These are phyloP conservation scores for Deroptyus accipitrinus DNA, from an alignment of 2,113 vertebrate species.

Conservation along the genomic window DNA sequence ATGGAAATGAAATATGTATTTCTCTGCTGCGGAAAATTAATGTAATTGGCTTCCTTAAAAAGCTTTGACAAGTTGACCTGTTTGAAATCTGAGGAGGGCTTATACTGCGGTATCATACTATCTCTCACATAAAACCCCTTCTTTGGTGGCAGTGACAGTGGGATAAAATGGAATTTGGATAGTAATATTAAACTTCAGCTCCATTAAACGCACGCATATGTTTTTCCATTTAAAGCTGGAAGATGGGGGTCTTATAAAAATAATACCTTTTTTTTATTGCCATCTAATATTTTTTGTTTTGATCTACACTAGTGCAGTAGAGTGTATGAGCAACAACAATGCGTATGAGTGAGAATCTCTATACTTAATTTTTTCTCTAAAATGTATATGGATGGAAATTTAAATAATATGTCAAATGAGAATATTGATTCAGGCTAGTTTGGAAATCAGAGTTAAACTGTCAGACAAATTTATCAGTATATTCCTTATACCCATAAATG, in stretches of 20 bases:
- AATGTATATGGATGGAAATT: not conserved
- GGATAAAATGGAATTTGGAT: constrained; percentile 75
- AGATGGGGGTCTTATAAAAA: constrained; percentile 40
- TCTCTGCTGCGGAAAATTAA: constrained; percentile 89
- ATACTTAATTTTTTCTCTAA: not conserved
- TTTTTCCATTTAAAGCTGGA: constrained; percentile 56
- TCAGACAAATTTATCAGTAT: not conserved
- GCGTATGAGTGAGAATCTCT: not conserved
- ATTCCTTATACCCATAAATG: not conserved
- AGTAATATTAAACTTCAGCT: constrained; percentile 70
- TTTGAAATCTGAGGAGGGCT: constrained; percentile 82
- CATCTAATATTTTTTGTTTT: constrained; percentile 6
- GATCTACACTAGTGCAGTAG: constrained; percentile 14
- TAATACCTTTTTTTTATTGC: constrained; percentile 19
- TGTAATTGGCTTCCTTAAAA: constrained; percentile 87
- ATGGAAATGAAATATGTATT: constrained; percentile 91
- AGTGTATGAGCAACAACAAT: not conserved
- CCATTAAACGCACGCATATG: constrained; percentile 36
- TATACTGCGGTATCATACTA: constrained; percentile 73
- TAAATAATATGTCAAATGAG: not conserved
- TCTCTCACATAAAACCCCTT: constrained; percentile 68
- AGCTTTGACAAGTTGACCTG: constrained; percentile 86
- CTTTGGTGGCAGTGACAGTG: constrained; percentile 54
- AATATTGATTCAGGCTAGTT: constrained; percentile 39
- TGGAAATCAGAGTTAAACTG: constrained; percentile 8